A percentile compares a stretch with the other conserved stretches of the same genome.
Evolutionary conservation across 2,113 vertebrate genomes (phyloP).

Genomic region (Siniperca chuatsi): DNA sequence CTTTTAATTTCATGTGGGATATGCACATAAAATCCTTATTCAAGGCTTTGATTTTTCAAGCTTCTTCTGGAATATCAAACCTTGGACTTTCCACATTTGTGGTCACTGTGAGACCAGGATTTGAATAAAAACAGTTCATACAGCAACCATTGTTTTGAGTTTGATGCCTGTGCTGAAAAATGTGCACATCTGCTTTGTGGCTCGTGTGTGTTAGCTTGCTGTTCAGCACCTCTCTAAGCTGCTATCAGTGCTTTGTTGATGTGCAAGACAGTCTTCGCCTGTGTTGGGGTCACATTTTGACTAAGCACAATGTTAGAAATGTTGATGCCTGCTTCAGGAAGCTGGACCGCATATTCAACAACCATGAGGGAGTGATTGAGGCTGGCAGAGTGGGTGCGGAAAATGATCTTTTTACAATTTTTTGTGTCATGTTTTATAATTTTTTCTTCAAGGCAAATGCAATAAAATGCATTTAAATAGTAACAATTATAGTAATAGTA

Average conservation of each 20-base stretch:
- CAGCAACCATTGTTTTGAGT: background rate
- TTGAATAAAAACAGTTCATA: constrained; percentile 53
- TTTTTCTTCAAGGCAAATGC: background rate
- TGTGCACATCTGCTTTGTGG: constrained; percentile 55
- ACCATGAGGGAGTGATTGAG: constrained; percentile 63
- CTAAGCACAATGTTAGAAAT: constrained; percentile 53
- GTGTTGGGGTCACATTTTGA: constrained; percentile 72
- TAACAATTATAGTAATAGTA: background rate
- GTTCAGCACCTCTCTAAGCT: constrained; percentile 56
- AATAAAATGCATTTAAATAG: background rate
- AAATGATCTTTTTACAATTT: background rate
- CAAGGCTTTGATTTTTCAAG: constrained; percentile 10
- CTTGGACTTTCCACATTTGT: constrained; percentile 20
- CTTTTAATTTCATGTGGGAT: constrained; percentile 5
- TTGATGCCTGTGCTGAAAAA: constrained; percentile 43
- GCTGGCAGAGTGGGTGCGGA: constrained; percentile 82
- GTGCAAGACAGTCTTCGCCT: constrained; percentile 38
- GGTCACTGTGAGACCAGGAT: constrained; percentile 28
- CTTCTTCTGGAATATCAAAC: background rate
- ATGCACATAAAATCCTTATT: constrained; percentile 4
- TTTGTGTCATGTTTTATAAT: background rate
- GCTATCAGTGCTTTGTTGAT: constrained; percentile 77
- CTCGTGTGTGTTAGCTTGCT: constrained; percentile 50
- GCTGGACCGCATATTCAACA: constrained; percentile 74
- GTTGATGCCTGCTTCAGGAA: constrained; percentile 73